Conservation (phyloP, 2,797 vertebrate species). For the Micromesistius poutassou region DNA sequence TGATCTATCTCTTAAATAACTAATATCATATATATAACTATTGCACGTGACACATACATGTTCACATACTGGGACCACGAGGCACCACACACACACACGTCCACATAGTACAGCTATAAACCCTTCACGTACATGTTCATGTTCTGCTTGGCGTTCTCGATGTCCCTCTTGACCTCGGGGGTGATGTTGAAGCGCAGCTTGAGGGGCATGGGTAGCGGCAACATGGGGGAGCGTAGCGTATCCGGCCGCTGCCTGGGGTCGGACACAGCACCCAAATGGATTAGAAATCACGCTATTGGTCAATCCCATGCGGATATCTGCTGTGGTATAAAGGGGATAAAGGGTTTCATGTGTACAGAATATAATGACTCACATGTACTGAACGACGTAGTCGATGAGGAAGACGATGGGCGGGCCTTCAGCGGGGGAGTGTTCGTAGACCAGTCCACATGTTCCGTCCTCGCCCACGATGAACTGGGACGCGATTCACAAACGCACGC, state of each 20-base stretch:
- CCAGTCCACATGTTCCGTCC: constrained; percentile 92
- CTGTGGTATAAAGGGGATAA: not conserved
- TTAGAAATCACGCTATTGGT: not conserved
- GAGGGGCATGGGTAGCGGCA: constrained; percentile 86
- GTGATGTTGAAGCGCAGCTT: constrained; percentile 97
- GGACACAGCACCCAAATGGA: not conserved
- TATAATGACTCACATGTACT: constrained; percentile 82
- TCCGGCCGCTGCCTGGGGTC: constrained; percentile 48
- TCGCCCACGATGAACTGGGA: constrained; percentile 92
- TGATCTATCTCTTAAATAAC: too few relatives aligned
- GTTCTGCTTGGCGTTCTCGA: constrained; percentile 95
- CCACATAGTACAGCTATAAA: constrained; percentile 38
- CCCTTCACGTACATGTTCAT: constrained; percentile 95
- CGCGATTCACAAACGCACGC: constrained; percentile 20
- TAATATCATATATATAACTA: too few relatives aligned
- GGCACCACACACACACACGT: not conserved
- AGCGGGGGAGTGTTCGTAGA: constrained; percentile 90
- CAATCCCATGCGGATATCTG: not conserved
- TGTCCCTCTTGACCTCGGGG: constrained; percentile 91
- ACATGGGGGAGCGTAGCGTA: constrained; percentile 78
- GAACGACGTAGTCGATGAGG: constrained; percentile 88
- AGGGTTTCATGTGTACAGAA: not conserved
- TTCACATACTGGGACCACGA: not conserved
- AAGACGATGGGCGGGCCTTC: constrained; percentile 91
- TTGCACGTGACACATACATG: not conserved